Percentiles rank a stretch among this genome's conserved stretches.
Evolutionary conservation across 2,888 invertebrate genomes (phyloP).

Genomic region (Melanostoma mellinum): DNA sequence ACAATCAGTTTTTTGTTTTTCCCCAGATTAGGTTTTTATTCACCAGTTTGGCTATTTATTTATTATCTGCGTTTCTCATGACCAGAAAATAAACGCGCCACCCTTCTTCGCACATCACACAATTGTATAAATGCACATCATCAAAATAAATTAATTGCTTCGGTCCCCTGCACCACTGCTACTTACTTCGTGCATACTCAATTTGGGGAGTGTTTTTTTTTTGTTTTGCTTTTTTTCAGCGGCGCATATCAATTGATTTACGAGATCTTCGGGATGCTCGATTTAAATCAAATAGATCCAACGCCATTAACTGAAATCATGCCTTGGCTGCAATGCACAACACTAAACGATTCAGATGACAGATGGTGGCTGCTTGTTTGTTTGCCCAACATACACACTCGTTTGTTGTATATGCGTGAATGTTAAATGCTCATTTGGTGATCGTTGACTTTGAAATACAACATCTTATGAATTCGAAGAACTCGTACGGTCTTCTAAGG

Average conservation of each 20-base stretch:
- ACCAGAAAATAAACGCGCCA: conserved; percentile 21
- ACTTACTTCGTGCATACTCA: conserved; percentile 6
- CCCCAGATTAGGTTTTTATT: too few species aligned
- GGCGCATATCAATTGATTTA: conserved; percentile 67
- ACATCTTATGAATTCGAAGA: conserved; percentile 11
- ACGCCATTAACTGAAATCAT: conserved; percentile 53
- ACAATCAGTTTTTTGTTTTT: too few species aligned
- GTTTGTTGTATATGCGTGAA: not conserved
- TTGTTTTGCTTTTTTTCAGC: conserved; percentile 30
- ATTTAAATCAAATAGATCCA: conserved; percentile 69
- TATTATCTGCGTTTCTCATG: conserved; percentile 22
- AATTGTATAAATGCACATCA: conserved; percentile 29
- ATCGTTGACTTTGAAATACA: conserved; percentile 26
- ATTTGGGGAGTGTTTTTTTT: conserved; percentile 20
- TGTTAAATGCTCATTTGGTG: conserved; percentile 31
- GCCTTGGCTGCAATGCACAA: not conserved
- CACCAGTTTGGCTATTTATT: too few species aligned
- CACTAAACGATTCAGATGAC: conserved; percentile 66
- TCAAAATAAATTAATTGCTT: conserved; percentile 69
- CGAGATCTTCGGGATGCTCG: conserved; percentile 66
- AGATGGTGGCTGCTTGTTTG: conserved; percentile 58
- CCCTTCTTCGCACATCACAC: conserved; percentile 44
- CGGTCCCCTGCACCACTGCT: conserved; percentile 17
- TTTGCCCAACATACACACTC: conserved; percentile 13
- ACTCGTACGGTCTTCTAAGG: not conserved